phyloP scores from a whole-genome alignment of 1,140 invertebrate species.

The Bombus sibiricus region DNA sequence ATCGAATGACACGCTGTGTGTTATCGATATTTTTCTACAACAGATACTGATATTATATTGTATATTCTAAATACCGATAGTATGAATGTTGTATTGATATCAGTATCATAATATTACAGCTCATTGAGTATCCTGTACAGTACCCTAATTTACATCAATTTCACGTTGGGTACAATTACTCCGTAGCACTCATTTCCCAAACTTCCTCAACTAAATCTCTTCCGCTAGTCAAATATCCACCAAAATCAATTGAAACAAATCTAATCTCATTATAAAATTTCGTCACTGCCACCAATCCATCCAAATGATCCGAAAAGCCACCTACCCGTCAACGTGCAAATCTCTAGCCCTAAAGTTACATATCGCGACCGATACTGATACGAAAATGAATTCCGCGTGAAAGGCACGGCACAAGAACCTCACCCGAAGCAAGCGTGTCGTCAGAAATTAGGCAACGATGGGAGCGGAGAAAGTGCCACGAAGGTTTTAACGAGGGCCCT shows the following conservation, averaged over 20 bases:
- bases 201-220: not conserved
- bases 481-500: constrained; percentile 54
- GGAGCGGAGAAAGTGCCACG: constrained; percentile 51
- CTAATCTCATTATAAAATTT: not conserved
- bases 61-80: not conserved
- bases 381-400: not conserved
- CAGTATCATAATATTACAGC: too few relatives aligned
- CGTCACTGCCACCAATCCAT: too few relatives aligned
- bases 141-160: not conserved
- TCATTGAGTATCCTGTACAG: not conserved
- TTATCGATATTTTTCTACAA: not conserved
- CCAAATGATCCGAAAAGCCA: not conserved
- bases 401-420: not conserved
- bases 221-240: fast-evolving
- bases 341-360: not conserved
- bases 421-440: not conserved
- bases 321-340: not conserved
- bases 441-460: constrained; percentile 53
- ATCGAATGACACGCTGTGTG: too few relatives aligned
- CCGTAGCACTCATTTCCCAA: not conserved
- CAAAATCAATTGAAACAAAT: not conserved
- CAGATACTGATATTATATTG: not conserved
- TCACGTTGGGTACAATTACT: not conserved
- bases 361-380: not conserved
- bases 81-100: not conserved